phyloP scores from a whole-genome alignment of 2,888 invertebrate species.

The Lithophane leautieri region DNA sequence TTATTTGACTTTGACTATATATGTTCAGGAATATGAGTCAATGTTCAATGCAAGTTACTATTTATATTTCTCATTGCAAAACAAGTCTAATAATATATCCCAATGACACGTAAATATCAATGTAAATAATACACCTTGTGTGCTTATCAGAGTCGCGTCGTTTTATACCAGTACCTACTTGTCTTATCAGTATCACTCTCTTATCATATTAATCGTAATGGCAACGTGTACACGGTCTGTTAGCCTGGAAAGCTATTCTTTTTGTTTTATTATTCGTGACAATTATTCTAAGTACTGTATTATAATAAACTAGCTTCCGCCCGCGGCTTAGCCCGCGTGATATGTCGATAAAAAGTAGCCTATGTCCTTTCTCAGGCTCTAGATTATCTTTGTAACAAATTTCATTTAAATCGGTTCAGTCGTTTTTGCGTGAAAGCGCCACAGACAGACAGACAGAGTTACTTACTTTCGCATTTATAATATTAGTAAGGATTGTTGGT shows the following conservation, averaged over 20 bases:
- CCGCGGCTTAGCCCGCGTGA: too few relatives aligned
- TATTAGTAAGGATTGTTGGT: not conserved
- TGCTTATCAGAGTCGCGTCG: constrained; percentile 41
- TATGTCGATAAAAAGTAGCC: too few relatives aligned
- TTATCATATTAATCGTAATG: constrained; percentile 65
- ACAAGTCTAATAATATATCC: not conserved
- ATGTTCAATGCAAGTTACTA: not conserved
- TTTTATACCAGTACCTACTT: not conserved
- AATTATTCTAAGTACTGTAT: not conserved
- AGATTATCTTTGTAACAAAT: too few relatives aligned
- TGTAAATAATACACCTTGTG: constrained; percentile 50
- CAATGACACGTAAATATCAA: constrained; percentile 34
- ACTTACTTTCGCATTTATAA: too few relatives aligned
- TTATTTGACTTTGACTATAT: too few relatives aligned
- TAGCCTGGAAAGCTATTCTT: constrained; percentile 46
- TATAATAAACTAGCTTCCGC: too few relatives aligned
- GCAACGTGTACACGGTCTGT: constrained; percentile 50
- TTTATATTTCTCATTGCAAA: not conserved
- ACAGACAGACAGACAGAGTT: too few relatives aligned
- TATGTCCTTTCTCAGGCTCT: too few relatives aligned
- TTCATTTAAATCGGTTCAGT: too few relatives aligned
- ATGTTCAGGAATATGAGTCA: not conserved
- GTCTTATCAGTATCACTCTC: constrained; percentile 40
- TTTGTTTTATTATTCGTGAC: constrained; percentile 43
- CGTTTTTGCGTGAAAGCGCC: too few relatives aligned